These are phyloP conservation scores for Cheilosia soror DNA, from an alignment of 2,888 invertebrate genomes.

Conservation along the genomic window DNA sequence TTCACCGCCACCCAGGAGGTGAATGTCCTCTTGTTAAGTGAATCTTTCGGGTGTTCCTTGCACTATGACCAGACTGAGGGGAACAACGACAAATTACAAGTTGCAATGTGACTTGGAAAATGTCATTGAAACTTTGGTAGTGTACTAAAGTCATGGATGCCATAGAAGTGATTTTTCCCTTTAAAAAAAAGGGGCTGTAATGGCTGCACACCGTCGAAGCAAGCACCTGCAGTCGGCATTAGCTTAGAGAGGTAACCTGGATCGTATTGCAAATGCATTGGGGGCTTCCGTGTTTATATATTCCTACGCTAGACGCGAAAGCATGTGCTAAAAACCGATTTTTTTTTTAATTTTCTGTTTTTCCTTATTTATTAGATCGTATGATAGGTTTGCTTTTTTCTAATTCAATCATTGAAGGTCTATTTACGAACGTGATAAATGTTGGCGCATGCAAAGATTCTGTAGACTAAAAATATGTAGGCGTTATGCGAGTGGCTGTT, in stretches of 20 bases:
- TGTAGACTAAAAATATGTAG: too few species aligned
- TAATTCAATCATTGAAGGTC: constrained; percentile 64
- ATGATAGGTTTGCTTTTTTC: constrained; percentile 20
- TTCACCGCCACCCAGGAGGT: constrained; percentile 15
- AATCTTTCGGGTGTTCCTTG: constrained; percentile 35
- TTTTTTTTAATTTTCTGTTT: constrained; percentile 12
- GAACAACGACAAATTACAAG: constrained; percentile 12
- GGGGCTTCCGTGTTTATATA: constrained; percentile 69
- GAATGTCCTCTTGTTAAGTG: constrained; percentile 49
- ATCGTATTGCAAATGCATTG: constrained; percentile 71
- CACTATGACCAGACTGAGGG: constrained; percentile 21
- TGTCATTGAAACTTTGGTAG: constrained; percentile 60
- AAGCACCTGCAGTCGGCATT: constrained; percentile 46
- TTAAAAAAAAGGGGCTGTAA: constrained; percentile 43
- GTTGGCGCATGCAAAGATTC: background rate
- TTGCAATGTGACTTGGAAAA: constrained; percentile 59
- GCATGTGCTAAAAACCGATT: constrained; percentile 60
- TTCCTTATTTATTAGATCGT: constrained; percentile 1
- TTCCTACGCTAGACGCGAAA: constrained; percentile 4
- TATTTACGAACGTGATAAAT: constrained; percentile 23
- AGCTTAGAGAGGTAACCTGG: constrained; percentile 66
- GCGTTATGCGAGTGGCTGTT: too few species aligned
- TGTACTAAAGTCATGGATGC: constrained; percentile 47
- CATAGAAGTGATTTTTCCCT: constrained; percentile 67
- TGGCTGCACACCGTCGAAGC: constrained; percentile 48